Base-by-base conservation (phyloP, 1,140 invertebrate genomes). In the Eupristina koningsbergeri region DNA sequence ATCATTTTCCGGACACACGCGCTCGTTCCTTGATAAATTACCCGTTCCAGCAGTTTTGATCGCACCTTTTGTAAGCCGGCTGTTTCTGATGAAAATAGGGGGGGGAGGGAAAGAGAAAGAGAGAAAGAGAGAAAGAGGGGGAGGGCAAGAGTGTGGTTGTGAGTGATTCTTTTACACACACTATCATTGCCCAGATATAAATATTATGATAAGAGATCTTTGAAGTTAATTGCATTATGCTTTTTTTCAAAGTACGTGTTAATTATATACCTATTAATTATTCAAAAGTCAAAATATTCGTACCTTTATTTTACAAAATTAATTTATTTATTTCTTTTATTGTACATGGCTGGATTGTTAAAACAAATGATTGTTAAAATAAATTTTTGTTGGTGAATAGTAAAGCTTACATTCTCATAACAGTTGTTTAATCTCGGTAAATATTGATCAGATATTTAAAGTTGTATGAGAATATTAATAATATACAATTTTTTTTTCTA, bases 1-100 rank as follows among this genome's bases (percentile, higher is more conserved):
- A 91, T 91, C 89, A 90, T 90, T 91, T 90, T 89, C 87, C 87
- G 86, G 89, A 85, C 88, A 89, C 89, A 87, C 88, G 88, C 86
- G 87, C 84, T 75, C n/a, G n/a, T n/a, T 78, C 87, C 82, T 84
- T 88, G 88, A 92, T 91, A 91, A 91, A 91, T 91, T 89, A 91
- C 89, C 85, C 85, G 75, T 75, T 61, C 83, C 80, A 71, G 78
- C 53, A 58, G 41, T 41, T n/a, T 50, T 64, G 71, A 83, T 58
- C 71, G 45, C 53, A 64, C 29, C 76, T 74, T 64, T 78, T 41
- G 17, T 58, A 29, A 80, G 76, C 80, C 34, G 31, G 22, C 47
- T 34, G 74, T 75, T 84, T 36, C 64, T 26, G 47, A 67, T 34
- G 17, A 11, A 69, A 69, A 41, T 31, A 41, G 58, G 53, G 69